Base-by-base conservation (phyloP, 1,140 invertebrate species). In the Spodoptera frugiperda region DNA sequence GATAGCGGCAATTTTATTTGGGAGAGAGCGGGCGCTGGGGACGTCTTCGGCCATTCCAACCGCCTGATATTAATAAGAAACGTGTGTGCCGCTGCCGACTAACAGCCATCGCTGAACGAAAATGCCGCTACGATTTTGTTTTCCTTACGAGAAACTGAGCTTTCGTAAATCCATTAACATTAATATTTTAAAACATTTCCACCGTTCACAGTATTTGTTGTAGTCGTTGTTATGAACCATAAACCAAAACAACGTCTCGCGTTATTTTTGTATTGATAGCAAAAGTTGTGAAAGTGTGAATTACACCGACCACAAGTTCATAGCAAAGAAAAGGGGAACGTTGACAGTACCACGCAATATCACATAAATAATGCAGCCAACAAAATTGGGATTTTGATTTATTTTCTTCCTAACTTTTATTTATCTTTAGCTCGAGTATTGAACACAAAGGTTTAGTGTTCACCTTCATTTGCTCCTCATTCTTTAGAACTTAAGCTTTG, bases 1-100 rank as follows among this genome's bases (percentile, higher is more conserved):
- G 93, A 94, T 94, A 94, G 93, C 93, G 89, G 91, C 94, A 94
- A 93, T 94, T 94, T 94, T 94, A 94, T 94, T 94, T 94, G 93
- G 93, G 91, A 93, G 92, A 93, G 91, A 93, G 88, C 92, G 89
- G 89, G 85, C 90, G 84, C 90, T 85, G 72, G 91, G 92, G 91
- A 93, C 90, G 87, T 91, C 92, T 94, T 92, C 82, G 88, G 86
- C 91, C 88, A 90, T 94, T 91, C 81, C 86, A 79, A 88, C 92
- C 85, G 91, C 87, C 91, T 86, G 86, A 93, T 93, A 93, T 93
- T 93, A 93, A 93, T 93, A 93, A 93, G 88, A 90, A 89, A 90
- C 89, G 90, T 93, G 89, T 90, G 84, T 81, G 85, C 79, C 73
- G 70, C 55, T 80, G 72, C 57, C 39, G 46, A 76, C 67, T 63